Base-by-base conservation (phyloP, 2,888 invertebrate genomes). In the Capitulum mitella region DNA sequence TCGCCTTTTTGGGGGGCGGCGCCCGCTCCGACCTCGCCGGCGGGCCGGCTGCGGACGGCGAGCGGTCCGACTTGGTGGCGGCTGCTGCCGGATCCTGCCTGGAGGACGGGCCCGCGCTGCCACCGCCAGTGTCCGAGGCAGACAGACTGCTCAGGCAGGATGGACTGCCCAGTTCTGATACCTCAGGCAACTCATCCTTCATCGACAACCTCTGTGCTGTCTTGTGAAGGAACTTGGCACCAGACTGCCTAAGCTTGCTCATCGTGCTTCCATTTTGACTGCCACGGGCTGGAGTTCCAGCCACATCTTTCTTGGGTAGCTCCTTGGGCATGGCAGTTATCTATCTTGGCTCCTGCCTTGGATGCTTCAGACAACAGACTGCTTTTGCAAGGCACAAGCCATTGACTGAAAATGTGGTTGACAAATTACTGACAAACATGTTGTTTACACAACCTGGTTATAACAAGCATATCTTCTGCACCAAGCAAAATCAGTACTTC, bases 261-360 rank as follows among this genome's bases (percentile, higher is more conserved):
- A 70, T 70, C 26, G 70, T 10, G 22, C 70, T 26, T 8, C 70
- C 29, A 26, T 70, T 70, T 8, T 37, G 37, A 22, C 10, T 10
- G 70, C 34, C 8, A 26, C 26, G 37, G 6, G 6, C 37, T 6
- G 37, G 6, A 22, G 16, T 37, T 26, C 70, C 40, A 40, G 37
- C 37, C 6, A 5, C 26, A 1, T 70, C 70, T 26, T 70, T 70
- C 37, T 70, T 70, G 22, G 37, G 10, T 12, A 26, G 3, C 0
- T 70, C 58, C n/a, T 58, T 70, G 1, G 70, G 70, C 70, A 40
- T 70, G n/a, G n/a, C n/a, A n/a, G n/a, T n/a, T n/a, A n/a, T n/a
- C n/a, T n/a, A n/a, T n/a, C n/a, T n/a, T n/a, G n/a, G n/a, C n/a
- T n/a, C n/a, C n/a, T n/a, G n/a, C n/a, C n/a, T n/a, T n/a, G n/a